These are phyloP conservation scores for Melipona beecheii DNA, from an alignment of 2,888 invertebrate species.

Conservation along the genomic window DNA sequence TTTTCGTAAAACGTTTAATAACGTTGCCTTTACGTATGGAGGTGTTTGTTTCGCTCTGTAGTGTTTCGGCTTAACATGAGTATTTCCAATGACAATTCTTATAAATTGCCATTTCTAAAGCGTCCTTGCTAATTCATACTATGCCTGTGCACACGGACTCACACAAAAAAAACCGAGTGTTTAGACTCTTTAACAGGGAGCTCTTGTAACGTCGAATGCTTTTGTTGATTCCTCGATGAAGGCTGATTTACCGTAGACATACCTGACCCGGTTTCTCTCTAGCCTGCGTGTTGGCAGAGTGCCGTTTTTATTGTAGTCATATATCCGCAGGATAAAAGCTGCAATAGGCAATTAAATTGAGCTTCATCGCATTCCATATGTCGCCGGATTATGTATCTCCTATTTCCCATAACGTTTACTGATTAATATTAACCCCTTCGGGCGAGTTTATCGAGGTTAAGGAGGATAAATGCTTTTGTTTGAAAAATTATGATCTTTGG, in stretches of 20 bases:
- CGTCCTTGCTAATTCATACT: conserved; percentile 23
- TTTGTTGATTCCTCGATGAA: conserved; percentile 66
- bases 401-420: conserved; percentile 8
- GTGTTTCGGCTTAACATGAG: not conserved
- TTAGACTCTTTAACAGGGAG: conserved; percentile 42
- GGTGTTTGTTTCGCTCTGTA: not conserved
- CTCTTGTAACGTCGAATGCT: conserved; percentile 51
- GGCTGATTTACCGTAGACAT: conserved; percentile 71
- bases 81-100: conserved; percentile 1
- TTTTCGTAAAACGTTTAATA: not conserved
- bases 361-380: conserved; percentile 40
- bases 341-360: conserved; percentile 64
- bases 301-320: conserved; percentile 68
- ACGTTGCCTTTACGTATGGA: not conserved
- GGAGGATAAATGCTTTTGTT: not conserved
- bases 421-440: too few species aligned
- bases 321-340: conserved; percentile 64
- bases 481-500: not conserved
- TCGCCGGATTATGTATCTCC: conserved; percentile 28
- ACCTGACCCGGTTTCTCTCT: conserved; percentile 70
- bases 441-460: not conserved
- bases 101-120: conserved; percentile 12
- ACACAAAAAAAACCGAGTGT: conserved; percentile 4
- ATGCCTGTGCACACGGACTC: not conserved
- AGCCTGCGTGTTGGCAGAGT: conserved; percentile 69